Percentiles rank a stretch among this genome's conserved stretches.
Conservation (phyloP, 2,113 vertebrate species). For the Lethenteron camtschaticum region DNA sequence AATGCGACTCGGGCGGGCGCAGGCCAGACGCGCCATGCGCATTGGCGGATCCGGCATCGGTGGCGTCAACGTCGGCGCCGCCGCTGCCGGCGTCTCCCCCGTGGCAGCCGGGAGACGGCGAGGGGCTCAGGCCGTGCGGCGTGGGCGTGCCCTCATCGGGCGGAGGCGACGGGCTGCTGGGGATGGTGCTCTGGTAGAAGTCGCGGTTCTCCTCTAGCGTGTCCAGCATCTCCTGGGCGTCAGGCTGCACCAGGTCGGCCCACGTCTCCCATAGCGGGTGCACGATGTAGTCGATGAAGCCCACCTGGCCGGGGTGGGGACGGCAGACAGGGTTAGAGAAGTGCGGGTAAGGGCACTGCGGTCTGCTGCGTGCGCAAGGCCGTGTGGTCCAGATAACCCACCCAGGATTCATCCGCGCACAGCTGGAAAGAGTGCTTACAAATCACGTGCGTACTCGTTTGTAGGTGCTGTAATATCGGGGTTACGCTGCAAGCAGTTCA, state of each 20-base stretch:
- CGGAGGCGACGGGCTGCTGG: constrained; percentile 77
- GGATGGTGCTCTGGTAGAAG: constrained; percentile 99
- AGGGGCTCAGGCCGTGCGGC: constrained; percentile 26
- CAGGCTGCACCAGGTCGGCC: constrained; percentile 90
- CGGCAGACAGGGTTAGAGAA: neutral
- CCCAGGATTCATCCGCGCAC: no score
- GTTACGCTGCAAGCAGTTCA: no score
- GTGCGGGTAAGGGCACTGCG: no score
- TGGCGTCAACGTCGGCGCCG: constrained; percentile 32
- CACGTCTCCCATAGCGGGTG: constrained; percentile 97
- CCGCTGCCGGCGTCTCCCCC: no score
- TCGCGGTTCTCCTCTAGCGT: constrained; percentile 94
- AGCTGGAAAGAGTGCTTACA: no score
- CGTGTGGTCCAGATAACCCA: no score
- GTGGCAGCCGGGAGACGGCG: no score
- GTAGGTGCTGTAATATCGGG: no score
- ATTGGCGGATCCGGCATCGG: no score
- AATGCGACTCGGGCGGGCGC: constrained; percentile 16
- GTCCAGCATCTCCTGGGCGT: constrained; percentile 93
- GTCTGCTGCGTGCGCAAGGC: no score
- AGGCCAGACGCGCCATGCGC: neutral
- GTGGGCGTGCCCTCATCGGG: constrained; percentile 63
- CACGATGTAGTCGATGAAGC: constrained; percentile 97
- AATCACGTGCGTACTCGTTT: no score
- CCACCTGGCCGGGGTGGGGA: constrained; percentile 36